phyloP scores from a whole-genome alignment of 2,797 vertebrate species.

The Sebastes trivittatus region DNA sequence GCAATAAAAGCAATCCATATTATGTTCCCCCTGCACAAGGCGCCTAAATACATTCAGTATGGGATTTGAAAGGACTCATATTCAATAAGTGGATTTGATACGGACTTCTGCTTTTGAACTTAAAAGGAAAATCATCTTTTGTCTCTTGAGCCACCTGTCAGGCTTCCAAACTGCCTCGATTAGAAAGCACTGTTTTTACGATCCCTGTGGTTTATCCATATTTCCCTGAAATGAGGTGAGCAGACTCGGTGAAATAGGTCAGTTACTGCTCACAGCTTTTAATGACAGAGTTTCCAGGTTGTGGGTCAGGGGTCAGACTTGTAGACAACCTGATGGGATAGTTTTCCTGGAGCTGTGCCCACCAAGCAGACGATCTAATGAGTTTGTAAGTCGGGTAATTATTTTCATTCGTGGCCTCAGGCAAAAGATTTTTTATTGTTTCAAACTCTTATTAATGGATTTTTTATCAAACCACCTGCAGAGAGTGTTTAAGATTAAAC shows the following conservation, averaged over 20 bases:
- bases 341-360: slow-evolving; percentile 43
- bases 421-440: neutral
- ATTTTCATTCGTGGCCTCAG: neutral
- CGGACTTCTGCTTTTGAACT: neutral
- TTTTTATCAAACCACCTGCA: slow-evolving; percentile 1
- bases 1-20: neutral
- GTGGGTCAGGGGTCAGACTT: slow-evolving; percentile 32
- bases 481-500: slow-evolving; percentile 8
- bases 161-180: neutral
- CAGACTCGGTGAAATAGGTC: slow-evolving; percentile 25
- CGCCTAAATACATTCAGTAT: neutral
- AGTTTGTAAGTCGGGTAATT: slow-evolving; percentile 5
- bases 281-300: slow-evolving; percentile 38
- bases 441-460: neutral
- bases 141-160: neutral
- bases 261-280: slow-evolving; percentile 21
- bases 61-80: neutral
- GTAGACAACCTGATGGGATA: slow-evolving; percentile 15
- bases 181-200: slow-evolving; percentile 25
- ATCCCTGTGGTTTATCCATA: slow-evolving; percentile 12
- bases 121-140: neutral
- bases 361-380: neutral
- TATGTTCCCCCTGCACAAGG: neutral
- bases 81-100: neutral
- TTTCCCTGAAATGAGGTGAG: slow-evolving; percentile 40